Evolutionary conservation across 2,113 vertebrate species (phyloP).

Genomic region (Myanophis thanlyinensis): DNA sequence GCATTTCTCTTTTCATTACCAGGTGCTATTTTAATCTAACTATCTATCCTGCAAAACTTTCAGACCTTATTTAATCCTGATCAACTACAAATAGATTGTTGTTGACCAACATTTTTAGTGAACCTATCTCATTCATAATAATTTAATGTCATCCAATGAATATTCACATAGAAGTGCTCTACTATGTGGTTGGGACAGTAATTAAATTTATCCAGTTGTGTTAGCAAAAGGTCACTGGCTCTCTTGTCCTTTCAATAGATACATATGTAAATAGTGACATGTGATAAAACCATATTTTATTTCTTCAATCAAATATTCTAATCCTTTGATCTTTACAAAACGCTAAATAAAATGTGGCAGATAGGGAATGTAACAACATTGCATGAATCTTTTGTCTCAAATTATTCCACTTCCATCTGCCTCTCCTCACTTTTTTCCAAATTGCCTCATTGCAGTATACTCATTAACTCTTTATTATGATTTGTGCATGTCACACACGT

Average conservation of each 20-base stretch:
- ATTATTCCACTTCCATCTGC: constrained; percentile 4
- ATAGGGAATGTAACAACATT: constrained; percentile 2
- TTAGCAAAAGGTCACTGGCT: neutral
- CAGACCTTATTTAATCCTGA: neutral
- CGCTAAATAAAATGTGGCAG: neutral
- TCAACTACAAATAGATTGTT: neutral
- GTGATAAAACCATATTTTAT: neutral
- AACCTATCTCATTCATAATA: neutral
- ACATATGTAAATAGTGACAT: constrained; percentile 13
- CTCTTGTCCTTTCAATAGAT: neutral
- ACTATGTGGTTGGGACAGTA: neutral
- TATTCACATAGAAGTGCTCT: neutral
- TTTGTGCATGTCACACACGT: neutral
- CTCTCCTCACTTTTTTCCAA: neutral
- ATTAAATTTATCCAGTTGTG: neutral
- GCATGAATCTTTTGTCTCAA: constrained; percentile 2
- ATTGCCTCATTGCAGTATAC: neutral
- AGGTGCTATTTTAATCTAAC: neutral
- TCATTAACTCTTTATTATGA: neutral
- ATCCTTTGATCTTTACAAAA: constrained; percentile 31
- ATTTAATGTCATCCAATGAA: neutral
- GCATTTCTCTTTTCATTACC: neutral
- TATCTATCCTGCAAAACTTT: neutral
- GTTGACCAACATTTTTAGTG: neutral
- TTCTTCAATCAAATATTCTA: constrained; percentile 13